These are phyloP conservation scores for Alethe diademata DNA, from an alignment of 2,113 vertebrate genomes.

Conservation along the genomic window DNA sequence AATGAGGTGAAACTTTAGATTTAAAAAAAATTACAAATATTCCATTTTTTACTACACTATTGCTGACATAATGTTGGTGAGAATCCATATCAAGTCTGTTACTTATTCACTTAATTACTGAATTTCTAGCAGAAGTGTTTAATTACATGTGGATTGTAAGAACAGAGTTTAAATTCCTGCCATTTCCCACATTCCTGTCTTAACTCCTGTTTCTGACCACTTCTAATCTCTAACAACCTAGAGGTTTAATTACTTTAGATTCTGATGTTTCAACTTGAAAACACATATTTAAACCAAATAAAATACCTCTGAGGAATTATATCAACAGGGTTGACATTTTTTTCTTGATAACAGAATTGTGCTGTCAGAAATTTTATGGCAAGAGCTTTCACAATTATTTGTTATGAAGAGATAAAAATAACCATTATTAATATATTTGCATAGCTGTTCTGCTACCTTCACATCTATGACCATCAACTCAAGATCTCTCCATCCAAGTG, in stretches of 20 bases:
- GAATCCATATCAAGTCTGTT: background rate
- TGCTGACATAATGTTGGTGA: background rate
- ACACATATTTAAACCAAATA: background rate
- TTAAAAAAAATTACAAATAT: background rate
- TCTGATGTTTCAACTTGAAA: background rate
- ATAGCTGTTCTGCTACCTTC: background rate
- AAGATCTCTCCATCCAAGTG: background rate
- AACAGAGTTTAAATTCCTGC: background rate
- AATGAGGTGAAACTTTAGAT: background rate
- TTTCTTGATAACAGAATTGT: background rate
- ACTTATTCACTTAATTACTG: background rate
- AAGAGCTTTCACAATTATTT: background rate
- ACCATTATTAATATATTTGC: background rate
- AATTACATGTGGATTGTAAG: background rate
- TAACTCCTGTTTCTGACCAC: background rate
- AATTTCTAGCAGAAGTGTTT: background rate
- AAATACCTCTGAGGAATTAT: background rate
- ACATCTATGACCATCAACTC: background rate
- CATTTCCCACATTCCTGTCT: background rate
- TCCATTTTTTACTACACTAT: background rate
- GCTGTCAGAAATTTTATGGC: background rate
- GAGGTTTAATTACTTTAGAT: background rate
- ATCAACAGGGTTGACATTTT: background rate
- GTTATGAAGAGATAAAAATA: background rate
- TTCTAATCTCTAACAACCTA: background rate